A percentile compares a stretch with the other conserved stretches of the same genome.
phyloP scores from a whole-genome alignment of 1,140 invertebrate species.

The Drosophila arizonae region DNA sequence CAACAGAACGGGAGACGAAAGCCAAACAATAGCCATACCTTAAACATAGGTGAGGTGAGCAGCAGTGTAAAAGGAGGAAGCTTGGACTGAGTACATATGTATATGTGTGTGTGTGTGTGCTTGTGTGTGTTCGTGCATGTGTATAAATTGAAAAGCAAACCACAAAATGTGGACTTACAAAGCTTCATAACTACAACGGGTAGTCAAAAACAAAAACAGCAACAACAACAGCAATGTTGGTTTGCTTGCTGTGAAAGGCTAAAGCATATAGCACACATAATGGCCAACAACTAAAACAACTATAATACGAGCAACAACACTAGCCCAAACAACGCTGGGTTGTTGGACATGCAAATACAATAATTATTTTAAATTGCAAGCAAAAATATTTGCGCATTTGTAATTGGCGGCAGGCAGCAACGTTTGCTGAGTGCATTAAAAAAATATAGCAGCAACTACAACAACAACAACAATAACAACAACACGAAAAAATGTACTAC shows the following conservation, averaged over 20 bases:
- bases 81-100: not conserved
- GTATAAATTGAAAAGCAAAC: slow-evolving; percentile 43
- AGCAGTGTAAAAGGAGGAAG: too few relatives aligned
- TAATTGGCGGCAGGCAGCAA: slow-evolving; percentile 60
- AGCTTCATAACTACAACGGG: slow-evolving; percentile 5
- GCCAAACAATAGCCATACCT: slow-evolving; percentile 14
- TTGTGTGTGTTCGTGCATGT: not conserved
- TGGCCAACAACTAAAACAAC: slow-evolving; percentile 21
- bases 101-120: not conserved
- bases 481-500: slow-evolving; percentile 6
- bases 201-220: slow-evolving; percentile 4
- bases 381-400: slow-evolving; percentile 60
- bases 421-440: slow-evolving; percentile 14
- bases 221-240: not conserved
- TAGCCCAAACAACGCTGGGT: slow-evolving; percentile 2
- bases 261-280: slow-evolving; percentile 25
- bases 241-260: not conserved
- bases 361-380: slow-evolving; percentile 72
- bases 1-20: slow-evolving; percentile 4
- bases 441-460: slow-evolving; percentile 3
- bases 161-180: slow-evolving; percentile 41
- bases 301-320: not conserved
- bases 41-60: not conserved
- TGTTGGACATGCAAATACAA: slow-evolving; percentile 38
- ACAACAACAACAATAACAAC: slow-evolving; percentile 36